Percentiles rank a stretch among this genome's conserved stretches.
Evolutionary conservation across 2,888 invertebrate genomes (phyloP).

Genomic region (Ariolimax columbianus): DNA sequence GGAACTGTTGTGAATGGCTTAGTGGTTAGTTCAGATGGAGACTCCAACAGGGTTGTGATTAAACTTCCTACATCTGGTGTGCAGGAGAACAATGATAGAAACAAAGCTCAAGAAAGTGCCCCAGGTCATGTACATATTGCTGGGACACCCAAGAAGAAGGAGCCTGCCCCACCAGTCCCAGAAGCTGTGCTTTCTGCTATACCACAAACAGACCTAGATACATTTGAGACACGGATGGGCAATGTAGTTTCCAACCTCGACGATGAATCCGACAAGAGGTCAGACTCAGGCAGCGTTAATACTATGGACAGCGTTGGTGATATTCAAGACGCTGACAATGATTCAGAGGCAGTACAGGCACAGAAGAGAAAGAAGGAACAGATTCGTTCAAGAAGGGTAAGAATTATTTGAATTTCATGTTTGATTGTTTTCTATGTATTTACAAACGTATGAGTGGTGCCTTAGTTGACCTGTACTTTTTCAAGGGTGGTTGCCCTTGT

Average conservation of each 20-base stretch:
- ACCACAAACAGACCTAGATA: slow-evolving; percentile 72
- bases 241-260: slow-evolving; percentile 66
- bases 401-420: slow-evolving; percentile 38
- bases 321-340: slow-evolving; percentile 59
- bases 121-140: not conserved
- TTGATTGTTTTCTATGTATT: too few species aligned
- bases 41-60: slow-evolving; percentile 9
- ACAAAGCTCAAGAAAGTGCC: not conserved
- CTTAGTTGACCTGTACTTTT: too few species aligned
- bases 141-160: slow-evolving; percentile 27
- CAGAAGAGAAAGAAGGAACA: slow-evolving; percentile 47
- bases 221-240: slow-evolving; percentile 67
- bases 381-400: slow-evolving; percentile 65
- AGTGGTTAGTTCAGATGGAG: slow-evolving; percentile 55
- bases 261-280: slow-evolving; percentile 66
- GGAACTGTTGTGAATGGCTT: slow-evolving; percentile 69
- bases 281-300: slow-evolving; percentile 70
- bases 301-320: slow-evolving; percentile 68
- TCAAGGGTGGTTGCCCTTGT: too few species aligned
- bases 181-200: slow-evolving; percentile 55
- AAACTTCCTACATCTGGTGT: not conserved
- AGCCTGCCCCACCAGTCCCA: slow-evolving; percentile 7
- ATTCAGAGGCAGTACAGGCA: not conserved
- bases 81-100: slow-evolving; percentile 40
- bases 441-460: too few species aligned